phyloP scores from a whole-genome alignment of 2,797 vertebrate species.

The Phoxinus dragarum region DNA sequence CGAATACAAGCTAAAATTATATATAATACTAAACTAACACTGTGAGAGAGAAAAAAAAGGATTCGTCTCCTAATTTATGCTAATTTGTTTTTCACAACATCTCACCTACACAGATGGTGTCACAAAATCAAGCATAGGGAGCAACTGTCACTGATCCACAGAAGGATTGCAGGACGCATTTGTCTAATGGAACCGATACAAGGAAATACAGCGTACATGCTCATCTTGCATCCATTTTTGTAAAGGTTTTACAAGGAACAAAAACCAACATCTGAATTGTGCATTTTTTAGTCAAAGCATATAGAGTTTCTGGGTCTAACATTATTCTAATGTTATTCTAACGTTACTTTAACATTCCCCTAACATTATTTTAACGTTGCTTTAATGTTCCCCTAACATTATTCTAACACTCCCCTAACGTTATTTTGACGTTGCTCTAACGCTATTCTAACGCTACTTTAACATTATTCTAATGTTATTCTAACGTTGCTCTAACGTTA shows the following conservation, averaged over 20 bases:
- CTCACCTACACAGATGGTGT: constrained; percentile 27
- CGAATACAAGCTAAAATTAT: not conserved
- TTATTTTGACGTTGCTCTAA: no score
- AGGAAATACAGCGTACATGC: not conserved
- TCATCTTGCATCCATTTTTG: not conserved
- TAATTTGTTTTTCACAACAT: constrained; percentile 29
- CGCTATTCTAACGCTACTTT: rapidly evolving
- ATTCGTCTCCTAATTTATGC: not conserved
- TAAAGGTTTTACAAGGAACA: not conserved
- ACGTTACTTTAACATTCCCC: rapidly evolving
- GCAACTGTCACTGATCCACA: constrained; percentile 1
- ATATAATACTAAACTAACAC: not conserved
- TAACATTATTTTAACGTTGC: not conserved
- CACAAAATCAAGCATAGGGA: constrained; percentile 16
- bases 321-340: not conserved
- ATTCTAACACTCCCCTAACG: no score
- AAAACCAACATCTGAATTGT: not conserved
- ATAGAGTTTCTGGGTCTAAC: not conserved
- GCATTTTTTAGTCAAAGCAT: constrained; percentile 15
- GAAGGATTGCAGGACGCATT: not conserved
- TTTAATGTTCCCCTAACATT: not conserved
- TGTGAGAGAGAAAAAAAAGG: not conserved
- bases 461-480: rapidly evolving
- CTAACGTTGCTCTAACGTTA: no score
- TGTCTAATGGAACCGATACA: constrained; percentile 3